Conservation (phyloP, 2,797 vertebrate genomes). For the Gorsachius magnificus region DNA sequence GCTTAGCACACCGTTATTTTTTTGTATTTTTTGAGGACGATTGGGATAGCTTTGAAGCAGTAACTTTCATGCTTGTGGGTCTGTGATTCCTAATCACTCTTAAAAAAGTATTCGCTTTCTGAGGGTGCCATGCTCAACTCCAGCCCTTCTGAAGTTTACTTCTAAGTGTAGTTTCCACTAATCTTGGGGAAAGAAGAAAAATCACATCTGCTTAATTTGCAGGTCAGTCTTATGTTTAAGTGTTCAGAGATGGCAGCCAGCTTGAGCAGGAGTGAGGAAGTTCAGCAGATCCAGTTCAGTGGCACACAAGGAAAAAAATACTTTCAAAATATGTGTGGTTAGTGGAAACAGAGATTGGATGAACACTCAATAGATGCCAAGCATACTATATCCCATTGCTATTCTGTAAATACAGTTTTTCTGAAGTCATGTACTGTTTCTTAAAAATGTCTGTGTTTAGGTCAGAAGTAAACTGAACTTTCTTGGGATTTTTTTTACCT, state of each 20-base stretch:
- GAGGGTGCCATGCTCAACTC: accelerated
- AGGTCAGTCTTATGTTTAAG: accelerated
- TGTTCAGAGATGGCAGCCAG: background rate
- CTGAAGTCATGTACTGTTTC: background rate
- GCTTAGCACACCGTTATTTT: accelerated
- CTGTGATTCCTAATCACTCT: background rate
- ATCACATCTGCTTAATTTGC: background rate
- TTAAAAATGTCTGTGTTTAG: background rate
- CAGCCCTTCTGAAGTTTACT: background rate
- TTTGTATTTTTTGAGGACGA: accelerated
- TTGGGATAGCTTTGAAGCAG: background rate
- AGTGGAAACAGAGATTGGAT: background rate
- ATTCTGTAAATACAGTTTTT: background rate
- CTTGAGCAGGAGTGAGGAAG: background rate
- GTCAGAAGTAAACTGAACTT: background rate
- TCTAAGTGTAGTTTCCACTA: background rate
- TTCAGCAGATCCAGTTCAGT: background rate
- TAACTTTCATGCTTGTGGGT: background rate
- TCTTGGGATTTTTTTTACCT: background rate
- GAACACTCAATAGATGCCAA: accelerated
- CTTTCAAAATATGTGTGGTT: background rate
- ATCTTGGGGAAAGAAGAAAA: background rate
- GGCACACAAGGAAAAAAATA: background rate
- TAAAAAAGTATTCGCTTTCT: background rate
- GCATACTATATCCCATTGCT: accelerated